A percentile compares a stretch with the other conserved stretches of the same genome.
Conservation (phyloP, 2,888 invertebrate genomes). For the Atethmia centrago region DNA sequence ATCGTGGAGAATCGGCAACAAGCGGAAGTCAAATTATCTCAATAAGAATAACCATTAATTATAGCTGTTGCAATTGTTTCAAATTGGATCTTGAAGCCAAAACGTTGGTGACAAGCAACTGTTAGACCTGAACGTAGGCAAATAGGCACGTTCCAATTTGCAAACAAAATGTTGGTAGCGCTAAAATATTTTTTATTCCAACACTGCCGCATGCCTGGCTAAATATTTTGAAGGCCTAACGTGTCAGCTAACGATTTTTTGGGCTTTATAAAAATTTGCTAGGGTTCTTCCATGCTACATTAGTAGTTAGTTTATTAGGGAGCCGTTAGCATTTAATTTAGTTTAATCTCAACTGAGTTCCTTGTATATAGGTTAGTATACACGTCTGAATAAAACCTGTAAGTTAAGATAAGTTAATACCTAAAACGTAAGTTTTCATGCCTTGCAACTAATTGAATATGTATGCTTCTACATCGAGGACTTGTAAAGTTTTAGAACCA, state of each 20-base stretch:
- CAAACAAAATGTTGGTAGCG: not conserved
- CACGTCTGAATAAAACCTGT: not conserved
- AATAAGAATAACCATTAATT: not conserved
- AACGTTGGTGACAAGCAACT: not conserved
- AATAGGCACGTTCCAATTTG: not conserved
- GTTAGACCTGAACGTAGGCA: not conserved
- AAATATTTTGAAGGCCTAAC: conserved; percentile 18
- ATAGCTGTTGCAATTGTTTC: not conserved
- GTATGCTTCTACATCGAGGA: not conserved
- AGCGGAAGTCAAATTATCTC: not conserved
- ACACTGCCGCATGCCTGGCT: not conserved
- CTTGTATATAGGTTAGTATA: too few relatives aligned
- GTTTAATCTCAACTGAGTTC: not conserved
- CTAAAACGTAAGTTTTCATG: too few relatives aligned
- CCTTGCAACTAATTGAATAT: conserved; percentile 23
- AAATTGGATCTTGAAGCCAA: not conserved
- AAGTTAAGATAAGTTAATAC: not conserved
- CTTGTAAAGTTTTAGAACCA: not conserved
- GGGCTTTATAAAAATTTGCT: not conserved
- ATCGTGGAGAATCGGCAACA: not conserved
- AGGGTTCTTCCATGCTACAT: too few relatives aligned
- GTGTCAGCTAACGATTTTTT: not conserved
- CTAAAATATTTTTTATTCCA: conserved; percentile 10
- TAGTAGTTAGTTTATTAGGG: too few relatives aligned
- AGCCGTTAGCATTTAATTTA: too few relatives aligned